Percentiles rank a stretch among this genome's conserved stretches.
Evolutionary conservation across 2,888 invertebrate genomes (phyloP).

Genomic region (Parapristionchus giblindavisi): DNA sequence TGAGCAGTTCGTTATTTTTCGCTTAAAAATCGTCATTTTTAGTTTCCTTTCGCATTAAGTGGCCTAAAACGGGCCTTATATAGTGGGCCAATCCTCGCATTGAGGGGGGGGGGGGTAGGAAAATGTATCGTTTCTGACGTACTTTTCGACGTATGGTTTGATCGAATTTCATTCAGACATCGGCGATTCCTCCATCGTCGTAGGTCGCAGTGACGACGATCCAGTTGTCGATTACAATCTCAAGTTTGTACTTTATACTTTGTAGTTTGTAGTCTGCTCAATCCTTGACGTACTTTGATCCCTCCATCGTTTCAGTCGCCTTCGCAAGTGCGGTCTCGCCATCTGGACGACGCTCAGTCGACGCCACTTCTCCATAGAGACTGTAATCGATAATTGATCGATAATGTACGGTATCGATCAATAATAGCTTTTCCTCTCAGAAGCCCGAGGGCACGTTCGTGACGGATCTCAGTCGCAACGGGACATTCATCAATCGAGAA

Average conservation of each 20-base stretch:
- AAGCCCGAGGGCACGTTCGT: not conserved
- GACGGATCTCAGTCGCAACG: slow-evolving; percentile 51
- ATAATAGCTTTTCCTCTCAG: not conserved
- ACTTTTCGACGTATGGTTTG: not conserved
- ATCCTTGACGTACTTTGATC: not conserved
- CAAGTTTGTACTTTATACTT: slow-evolving; percentile 4
- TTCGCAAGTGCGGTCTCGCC: not conserved
- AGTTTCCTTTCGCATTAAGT: too few species aligned
- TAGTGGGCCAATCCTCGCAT: too few species aligned
- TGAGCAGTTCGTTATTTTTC: too few species aligned
- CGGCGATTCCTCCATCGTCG: not conserved
- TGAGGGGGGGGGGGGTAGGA: too few species aligned
- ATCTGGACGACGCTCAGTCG: slow-evolving; percentile 25
- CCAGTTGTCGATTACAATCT: slow-evolving; percentile 30
- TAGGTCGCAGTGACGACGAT: slow-evolving; percentile 27
- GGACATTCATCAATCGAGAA: slow-evolving; percentile 51
- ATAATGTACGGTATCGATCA: not conserved
- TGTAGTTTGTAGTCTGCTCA: not conserved
- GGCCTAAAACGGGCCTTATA: too few species aligned
- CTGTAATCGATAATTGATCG: not conserved
- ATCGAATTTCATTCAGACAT: not conserved
- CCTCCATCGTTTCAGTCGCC: not conserved
- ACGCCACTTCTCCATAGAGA: slow-evolving; percentile 29
- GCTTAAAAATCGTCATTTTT: too few species aligned
- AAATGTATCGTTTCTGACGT: too few species aligned